Evolutionary conservation across 2,888 invertebrate genomes (phyloP).

Genomic region (Antheraea assamensis): DNA sequence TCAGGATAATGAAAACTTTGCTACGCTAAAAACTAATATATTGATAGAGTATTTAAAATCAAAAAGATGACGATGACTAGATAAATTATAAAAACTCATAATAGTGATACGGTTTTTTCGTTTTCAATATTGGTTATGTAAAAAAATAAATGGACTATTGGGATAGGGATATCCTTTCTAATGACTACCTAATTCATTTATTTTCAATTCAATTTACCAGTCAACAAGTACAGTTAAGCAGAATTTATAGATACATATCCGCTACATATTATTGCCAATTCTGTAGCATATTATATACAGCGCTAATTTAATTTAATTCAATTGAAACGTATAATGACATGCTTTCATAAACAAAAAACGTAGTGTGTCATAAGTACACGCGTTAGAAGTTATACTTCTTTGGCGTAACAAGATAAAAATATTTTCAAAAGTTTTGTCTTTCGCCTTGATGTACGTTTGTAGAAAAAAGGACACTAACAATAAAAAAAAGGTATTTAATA

Average conservation of each 20-base stretch:
- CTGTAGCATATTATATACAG: conserved; percentile 64
- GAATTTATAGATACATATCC: conserved; percentile 39
- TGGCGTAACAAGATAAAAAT: too few species aligned
- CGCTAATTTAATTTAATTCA: conserved; percentile 26
- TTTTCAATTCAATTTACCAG: neutral
- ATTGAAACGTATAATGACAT: neutral
- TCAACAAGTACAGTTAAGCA: conserved; percentile 17
- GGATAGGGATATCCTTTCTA: neutral
- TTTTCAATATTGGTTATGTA: neutral
- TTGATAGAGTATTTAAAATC: too few species aligned
- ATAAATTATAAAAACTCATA: neutral
- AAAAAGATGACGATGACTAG: neutral
- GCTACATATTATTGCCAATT: conserved; percentile 53
- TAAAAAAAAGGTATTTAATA: too few species aligned
- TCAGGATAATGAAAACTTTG: too few species aligned
- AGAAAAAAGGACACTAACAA: too few species aligned
- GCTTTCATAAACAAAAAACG: neutral
- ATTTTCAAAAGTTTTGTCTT: too few species aligned
- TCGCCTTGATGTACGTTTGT: too few species aligned
- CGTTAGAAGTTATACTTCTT: too few species aligned
- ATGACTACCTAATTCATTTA: neutral
- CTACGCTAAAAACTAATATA: too few species aligned
- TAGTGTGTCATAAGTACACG: too few species aligned
- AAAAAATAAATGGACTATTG: neutral
- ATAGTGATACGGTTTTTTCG: neutral